A percentile compares a stretch with the other conserved stretches of the same genome.
Conservation (phyloP, 2,113 vertebrate species). For the Sapayoa aenigma region DNA sequence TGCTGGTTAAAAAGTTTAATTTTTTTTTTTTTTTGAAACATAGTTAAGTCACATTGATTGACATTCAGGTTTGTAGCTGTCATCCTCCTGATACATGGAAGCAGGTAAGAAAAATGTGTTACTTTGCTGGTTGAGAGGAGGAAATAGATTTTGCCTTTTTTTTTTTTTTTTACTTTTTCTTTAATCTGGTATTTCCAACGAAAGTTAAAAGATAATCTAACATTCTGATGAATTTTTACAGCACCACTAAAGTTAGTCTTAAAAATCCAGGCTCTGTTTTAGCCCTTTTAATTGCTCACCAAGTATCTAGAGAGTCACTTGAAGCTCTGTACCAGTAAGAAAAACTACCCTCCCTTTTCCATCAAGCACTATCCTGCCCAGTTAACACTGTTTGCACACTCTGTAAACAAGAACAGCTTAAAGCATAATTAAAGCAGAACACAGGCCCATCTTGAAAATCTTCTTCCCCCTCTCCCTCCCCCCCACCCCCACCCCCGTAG, state of each 20-base stretch:
- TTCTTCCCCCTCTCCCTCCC: slow-evolving; percentile 33
- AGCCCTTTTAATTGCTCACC: slow-evolving; percentile 60
- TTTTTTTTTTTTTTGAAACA: slow-evolving; percentile 7
- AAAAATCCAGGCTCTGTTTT: slow-evolving; percentile 62
- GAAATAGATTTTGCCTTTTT: not conserved
- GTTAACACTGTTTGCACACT: slow-evolving; percentile 68
- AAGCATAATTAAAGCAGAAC: slow-evolving; percentile 71
- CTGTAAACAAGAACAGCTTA: slow-evolving; percentile 74
- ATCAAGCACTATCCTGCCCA: slow-evolving; percentile 44
- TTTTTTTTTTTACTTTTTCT: not conserved
- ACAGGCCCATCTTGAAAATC: slow-evolving; percentile 62
- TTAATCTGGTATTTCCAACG: slow-evolving; percentile 7
- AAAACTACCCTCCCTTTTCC: slow-evolving; percentile 46
- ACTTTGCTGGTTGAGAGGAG: slow-evolving; percentile 48
- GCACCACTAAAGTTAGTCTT: slow-evolving; percentile 63
- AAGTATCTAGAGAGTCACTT: slow-evolving; percentile 50
- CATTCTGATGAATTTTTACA: slow-evolving; percentile 63
- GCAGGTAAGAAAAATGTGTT: slow-evolving; percentile 32
- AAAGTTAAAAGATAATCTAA: slow-evolving; percentile 25
- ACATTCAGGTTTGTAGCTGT: slow-evolving; percentile 60
- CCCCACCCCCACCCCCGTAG: not conserved
- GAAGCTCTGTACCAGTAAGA: slow-evolving; percentile 62
- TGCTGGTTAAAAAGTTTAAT: slow-evolving; percentile 52
- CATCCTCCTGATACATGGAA: slow-evolving; percentile 38
- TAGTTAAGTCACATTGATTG: slow-evolving; percentile 25